Percentiles rank a stretch among this genome's conserved stretches.
Conservation (phyloP, 2,888 invertebrate genomes). For the Sepiola atlantica region DNA sequence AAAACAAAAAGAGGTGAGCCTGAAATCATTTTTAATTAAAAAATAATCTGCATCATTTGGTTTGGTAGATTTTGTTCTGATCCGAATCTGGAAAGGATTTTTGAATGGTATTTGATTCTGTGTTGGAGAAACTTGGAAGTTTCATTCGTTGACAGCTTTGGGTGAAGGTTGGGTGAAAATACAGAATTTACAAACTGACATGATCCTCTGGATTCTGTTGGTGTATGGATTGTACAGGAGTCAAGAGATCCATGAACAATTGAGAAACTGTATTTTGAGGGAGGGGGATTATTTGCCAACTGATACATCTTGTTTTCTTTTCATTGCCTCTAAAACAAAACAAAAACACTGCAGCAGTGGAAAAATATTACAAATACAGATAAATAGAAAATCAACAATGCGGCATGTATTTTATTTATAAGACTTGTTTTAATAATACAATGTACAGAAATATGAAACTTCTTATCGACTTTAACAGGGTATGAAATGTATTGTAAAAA, state of each 20-base stretch:
- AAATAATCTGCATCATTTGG: neutral
- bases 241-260: neutral
- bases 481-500: too few species aligned
- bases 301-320: constrained; percentile 6
- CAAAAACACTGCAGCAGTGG: neutral
- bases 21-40: neutral
- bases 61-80: neutral
- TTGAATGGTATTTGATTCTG: neutral
- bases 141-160: neutral
- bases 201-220: neutral
- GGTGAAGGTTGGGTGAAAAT: neutral
- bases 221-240: neutral
- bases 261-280: neutral
- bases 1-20: too few species aligned
- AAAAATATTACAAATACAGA: neutral
- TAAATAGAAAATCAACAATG: too few species aligned
- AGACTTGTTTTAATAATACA: too few species aligned
- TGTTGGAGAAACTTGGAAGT: neutral
- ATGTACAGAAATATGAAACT: too few species aligned
- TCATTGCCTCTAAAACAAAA: neutral
- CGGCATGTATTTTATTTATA: too few species aligned
- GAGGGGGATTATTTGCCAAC: neutral
- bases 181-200: neutral
- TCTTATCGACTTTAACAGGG: too few species aligned
- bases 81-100: neutral